Percentiles rank a stretch among this genome's conserved stretches.
phyloP scores from a whole-genome alignment of 30 jellyfish, hydroid and myxozoan species.

The Aurelia sp. region DNA sequence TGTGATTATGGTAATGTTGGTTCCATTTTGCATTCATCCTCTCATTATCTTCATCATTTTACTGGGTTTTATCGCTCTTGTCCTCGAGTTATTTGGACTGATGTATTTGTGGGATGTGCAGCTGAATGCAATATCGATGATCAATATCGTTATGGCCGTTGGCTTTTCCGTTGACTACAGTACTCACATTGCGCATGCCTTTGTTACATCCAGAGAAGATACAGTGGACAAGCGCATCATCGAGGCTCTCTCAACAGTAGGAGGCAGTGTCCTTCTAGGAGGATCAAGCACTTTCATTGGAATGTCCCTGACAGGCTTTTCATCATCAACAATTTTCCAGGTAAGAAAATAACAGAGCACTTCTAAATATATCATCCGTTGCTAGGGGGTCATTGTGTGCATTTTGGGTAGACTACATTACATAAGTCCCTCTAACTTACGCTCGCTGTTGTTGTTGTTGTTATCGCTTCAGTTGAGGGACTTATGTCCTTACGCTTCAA shows the following conservation, averaged over 20 bases:
- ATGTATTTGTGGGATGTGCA: constrained; percentile 93
- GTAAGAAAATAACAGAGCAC: not conserved
- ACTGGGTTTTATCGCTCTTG: constrained; percentile 69
- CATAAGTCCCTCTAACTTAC: too few relatives aligned
- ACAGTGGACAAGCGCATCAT: constrained; percentile 73
- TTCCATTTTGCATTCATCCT: constrained; percentile 93
- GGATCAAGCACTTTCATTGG: constrained; percentile 84
- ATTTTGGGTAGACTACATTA: too few relatives aligned
- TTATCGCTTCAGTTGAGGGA: too few relatives aligned
- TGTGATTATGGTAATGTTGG: constrained; percentile 70
- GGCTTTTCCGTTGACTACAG: constrained; percentile 98
- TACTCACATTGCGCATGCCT: constrained; percentile 98
- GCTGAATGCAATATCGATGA: constrained; percentile 91
- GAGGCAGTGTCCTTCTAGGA: constrained; percentile 95
- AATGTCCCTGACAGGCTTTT: constrained; percentile 65
- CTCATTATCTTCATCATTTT: constrained; percentile 58
- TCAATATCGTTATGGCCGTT: constrained; percentile 89
- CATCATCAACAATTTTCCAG: constrained; percentile 71
- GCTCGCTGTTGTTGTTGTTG: too few relatives aligned
- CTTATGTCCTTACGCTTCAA: too few relatives aligned
- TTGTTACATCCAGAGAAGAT: constrained; percentile 61
- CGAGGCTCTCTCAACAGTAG: constrained; percentile 87
- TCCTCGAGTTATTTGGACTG: constrained; percentile 83
- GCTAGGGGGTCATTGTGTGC: too few relatives aligned
- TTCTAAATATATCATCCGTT: not conserved